These are phyloP conservation scores for Iselma pallidipennis DNA, from an alignment of 2,888 invertebrate genomes.

Conservation along the genomic window DNA sequence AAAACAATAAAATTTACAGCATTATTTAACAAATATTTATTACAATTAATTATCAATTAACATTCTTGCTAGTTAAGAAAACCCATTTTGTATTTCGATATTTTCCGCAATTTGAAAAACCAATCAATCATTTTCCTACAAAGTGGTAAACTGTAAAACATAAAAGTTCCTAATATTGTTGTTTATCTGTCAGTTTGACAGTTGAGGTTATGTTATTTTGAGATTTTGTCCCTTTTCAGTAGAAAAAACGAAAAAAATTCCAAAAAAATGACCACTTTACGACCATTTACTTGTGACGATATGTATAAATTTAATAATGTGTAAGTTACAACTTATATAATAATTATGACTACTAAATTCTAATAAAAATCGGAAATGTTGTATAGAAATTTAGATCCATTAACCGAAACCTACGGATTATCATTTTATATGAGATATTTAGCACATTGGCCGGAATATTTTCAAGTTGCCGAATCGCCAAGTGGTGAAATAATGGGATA, in stretches of 20 bases:
- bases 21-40: not conserved
- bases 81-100: too few species aligned
- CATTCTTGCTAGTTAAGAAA: too few species aligned
- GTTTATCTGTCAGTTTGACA: not conserved
- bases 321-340: constrained; percentile 62
- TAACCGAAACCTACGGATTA: constrained; percentile 95
- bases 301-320: constrained; percentile 94
- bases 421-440: constrained; percentile 97
- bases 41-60: too few species aligned
- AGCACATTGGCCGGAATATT: constrained; percentile 98
- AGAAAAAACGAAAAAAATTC: not conserved
- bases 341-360: constrained; percentile 5
- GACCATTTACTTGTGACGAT: constrained; percentile 93
- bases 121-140: not conserved
- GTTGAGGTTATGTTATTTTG: not conserved
- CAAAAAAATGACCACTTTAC: constrained; percentile 83
- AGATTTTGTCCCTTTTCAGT: constrained; percentile 1
- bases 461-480: constrained; percentile 95
- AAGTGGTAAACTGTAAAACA: not conserved
- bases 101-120: too few species aligned
- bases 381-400: constrained; percentile 89
- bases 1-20: not conserved
- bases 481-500: constrained; percentile 98
- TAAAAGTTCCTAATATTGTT: not conserved
- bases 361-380: not conserved